phyloP scores from a whole-genome alignment of 2,888 invertebrate species.

The Limnephilus lunatus region DNA sequence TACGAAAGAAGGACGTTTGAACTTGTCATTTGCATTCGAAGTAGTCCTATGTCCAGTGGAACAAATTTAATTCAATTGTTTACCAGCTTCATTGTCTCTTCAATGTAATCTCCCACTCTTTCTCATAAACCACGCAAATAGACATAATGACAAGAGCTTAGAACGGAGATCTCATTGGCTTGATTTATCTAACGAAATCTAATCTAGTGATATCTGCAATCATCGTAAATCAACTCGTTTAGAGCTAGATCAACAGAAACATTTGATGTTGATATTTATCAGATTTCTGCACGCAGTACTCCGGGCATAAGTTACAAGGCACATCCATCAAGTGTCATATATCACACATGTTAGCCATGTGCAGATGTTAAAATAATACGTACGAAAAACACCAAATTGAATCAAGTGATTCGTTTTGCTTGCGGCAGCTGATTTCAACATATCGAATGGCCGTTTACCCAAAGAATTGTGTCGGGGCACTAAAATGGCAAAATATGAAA shows the following conservation, averaged over 20 bases:
- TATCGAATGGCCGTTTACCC: slow-evolving; percentile 57
- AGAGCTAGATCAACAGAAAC: neutral
- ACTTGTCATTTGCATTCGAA: neutral
- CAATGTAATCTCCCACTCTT: neutral
- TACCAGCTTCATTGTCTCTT: neutral
- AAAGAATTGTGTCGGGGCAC: slow-evolving; percentile 44
- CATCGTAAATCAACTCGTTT: neutral
- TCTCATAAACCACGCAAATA: neutral
- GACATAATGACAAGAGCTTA: neutral
- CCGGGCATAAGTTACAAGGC: neutral
- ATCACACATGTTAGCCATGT: slow-evolving; percentile 45
- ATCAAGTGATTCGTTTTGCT: slow-evolving; percentile 64
- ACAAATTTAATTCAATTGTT: neutral
- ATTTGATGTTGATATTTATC: neutral
- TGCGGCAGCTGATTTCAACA: slow-evolving; percentile 63
- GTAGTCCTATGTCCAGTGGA: neutral
- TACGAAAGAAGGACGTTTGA: too few species aligned
- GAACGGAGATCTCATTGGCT: neutral
- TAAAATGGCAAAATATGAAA: slow-evolving; percentile 46
- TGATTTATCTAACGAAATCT: neutral
- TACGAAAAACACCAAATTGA: slow-evolving; percentile 49
- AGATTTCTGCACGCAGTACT: neutral
- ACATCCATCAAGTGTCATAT: slow-evolving; percentile 39
- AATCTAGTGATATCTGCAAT: neutral
- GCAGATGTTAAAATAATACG: slow-evolving; percentile 28